phyloP scores from a whole-genome alignment of 2,113 vertebrate species.

The Ameiurus melas region DNA sequence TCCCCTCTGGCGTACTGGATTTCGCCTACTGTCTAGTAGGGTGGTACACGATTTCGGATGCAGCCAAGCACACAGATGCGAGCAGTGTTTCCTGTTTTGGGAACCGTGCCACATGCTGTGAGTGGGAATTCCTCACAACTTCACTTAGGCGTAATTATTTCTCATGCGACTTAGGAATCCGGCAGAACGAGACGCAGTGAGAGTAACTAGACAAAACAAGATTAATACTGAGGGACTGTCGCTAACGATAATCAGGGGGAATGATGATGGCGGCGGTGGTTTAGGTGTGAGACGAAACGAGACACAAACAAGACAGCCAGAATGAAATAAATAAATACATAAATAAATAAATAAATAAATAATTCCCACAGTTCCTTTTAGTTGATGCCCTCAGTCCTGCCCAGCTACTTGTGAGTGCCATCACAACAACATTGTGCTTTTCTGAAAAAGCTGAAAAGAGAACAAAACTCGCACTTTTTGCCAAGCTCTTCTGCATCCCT shows the following conservation, averaged over 20 bases:
- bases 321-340: too few relatives aligned
- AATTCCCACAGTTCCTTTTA: neutral
- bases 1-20: too few relatives aligned
- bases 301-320: neutral
- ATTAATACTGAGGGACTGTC: neutral
- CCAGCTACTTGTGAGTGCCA: too few relatives aligned
- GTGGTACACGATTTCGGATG: too few relatives aligned
- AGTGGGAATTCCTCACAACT: neutral
- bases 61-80: too few relatives aligned
- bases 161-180: neutral
- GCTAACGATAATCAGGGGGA: neutral
- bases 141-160: neutral
- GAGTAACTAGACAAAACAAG: neutral
- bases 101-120: neutral
- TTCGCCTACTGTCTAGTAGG: too few relatives aligned
- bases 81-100: neutral
- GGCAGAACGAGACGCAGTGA: neutral
- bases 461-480: neutral
- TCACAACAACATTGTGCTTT: neutral
- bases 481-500: neutral
- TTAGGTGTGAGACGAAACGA: neutral
- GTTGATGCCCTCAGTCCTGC: neutral
- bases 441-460: constrained; percentile 11
- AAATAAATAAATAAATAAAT: too few relatives aligned
- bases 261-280: neutral